Percentiles rank a stretch among this genome's conserved stretches.
These are phyloP conservation scores for Sylvilagus bachmani DNA, from an alignment of 2,113 vertebrate genomes.

Conservation along the genomic window DNA sequence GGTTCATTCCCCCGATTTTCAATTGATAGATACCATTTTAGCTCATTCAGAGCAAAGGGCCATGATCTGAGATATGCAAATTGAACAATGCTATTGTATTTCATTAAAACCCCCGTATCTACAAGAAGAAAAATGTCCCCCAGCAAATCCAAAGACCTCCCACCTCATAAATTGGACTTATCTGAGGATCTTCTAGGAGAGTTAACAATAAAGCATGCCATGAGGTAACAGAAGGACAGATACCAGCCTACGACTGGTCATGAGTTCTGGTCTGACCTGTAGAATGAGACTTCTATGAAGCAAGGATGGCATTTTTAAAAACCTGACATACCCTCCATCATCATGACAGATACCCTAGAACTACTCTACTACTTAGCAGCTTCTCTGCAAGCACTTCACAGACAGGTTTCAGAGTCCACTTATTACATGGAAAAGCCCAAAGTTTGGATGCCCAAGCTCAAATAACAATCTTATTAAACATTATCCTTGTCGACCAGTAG, in stretches of 20 bases:
- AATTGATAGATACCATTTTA: not conserved
- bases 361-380: not conserved
- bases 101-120: not conserved
- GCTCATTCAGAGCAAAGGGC: not conserved
- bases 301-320: not conserved
- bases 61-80: not conserved
- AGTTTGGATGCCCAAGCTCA: rapidly evolving
- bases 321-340: not conserved
- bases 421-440: not conserved
- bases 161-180: not conserved
- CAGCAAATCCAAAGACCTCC: not conserved
- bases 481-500: not conserved
- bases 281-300: conserved; percentile 13
- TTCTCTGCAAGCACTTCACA: not conserved
- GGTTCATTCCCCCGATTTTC: too few relatives aligned
- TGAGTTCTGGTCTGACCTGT: not conserved
- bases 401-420: not conserved
- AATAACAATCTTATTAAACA: not conserved
- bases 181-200: not conserved
- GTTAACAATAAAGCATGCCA: not conserved
- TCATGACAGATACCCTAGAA: not conserved
- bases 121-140: not conserved
- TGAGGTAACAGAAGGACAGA: not conserved
- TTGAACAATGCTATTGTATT: not conserved
- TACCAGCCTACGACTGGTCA: not conserved